A percentile compares a stretch with the other conserved stretches of the same genome.
Evolutionary conservation across 2,113 vertebrate genomes (phyloP).

Genomic region (Dipodomys stephensi): DNA sequence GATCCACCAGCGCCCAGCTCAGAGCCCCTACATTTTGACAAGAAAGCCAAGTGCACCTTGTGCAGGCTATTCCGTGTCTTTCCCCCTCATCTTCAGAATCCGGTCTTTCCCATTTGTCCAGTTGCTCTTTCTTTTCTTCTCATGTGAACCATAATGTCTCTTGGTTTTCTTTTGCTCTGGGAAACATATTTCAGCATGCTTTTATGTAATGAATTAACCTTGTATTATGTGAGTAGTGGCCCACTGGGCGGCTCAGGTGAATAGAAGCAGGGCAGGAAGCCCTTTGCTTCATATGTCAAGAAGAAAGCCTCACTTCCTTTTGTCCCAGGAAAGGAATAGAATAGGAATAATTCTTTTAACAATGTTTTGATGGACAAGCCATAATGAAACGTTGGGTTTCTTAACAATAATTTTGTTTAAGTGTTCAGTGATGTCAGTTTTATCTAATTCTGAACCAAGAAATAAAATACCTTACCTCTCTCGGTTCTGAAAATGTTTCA

Average conservation of each 20-base stretch:
- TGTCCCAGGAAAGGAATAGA: neutral
- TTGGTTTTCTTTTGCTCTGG: constrained; percentile 36
- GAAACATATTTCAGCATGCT: neutral
- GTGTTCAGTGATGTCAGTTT: constrained; percentile 18
- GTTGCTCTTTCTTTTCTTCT: neutral
- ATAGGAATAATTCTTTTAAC: neutral
- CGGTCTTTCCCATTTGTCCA: neutral
- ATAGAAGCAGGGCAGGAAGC: neutral
- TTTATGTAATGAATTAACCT: constrained; percentile 32
- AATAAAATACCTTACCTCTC: neutral
- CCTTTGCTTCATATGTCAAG: constrained; percentile 16
- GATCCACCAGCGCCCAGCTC: no score
- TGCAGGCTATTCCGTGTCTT: accelerated
- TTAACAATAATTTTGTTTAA: constrained; percentile 21
- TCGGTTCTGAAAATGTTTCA: neutral
- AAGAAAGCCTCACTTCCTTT: constrained; percentile 1
- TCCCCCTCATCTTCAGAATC: neutral
- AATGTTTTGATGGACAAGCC: neutral
- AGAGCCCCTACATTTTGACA: neutral
- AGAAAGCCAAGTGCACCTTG: neutral
- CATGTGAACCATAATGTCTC: neutral
- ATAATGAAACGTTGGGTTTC: neutral
- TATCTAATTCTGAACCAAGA: constrained; percentile 16
- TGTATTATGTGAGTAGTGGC: neutral
- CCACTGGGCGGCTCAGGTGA: neutral